phyloP scores from a whole-genome alignment of 1,140 invertebrate species.

The Drosophila nikananu region DNA sequence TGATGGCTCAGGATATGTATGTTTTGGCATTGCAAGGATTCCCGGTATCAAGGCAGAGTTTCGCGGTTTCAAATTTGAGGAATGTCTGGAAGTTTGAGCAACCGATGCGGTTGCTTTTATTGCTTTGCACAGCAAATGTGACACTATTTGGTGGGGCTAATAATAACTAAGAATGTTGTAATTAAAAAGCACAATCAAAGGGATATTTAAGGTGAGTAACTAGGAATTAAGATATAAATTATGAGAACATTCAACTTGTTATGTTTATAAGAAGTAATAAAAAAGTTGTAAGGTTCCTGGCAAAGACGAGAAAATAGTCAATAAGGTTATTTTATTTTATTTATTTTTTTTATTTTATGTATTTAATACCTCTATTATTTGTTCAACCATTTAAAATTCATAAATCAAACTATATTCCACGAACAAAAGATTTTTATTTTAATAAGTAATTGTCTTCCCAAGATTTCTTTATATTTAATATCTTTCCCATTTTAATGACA shows the following conservation, averaged over 20 bases:
- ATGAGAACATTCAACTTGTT: too few relatives aligned
- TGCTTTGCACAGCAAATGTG: background rate
- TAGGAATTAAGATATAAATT: too few relatives aligned
- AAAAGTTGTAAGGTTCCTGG: too few relatives aligned
- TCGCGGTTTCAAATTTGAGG: background rate
- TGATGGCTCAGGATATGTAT: conserved; percentile 11
- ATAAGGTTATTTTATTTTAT: too few relatives aligned
- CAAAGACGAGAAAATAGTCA: too few relatives aligned
- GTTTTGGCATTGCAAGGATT: background rate
- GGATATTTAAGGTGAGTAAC: background rate
- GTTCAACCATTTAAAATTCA: too few relatives aligned
- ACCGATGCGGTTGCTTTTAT: background rate
- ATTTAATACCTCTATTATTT: too few relatives aligned
- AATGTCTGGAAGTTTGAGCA: background rate
- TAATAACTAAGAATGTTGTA: too few relatives aligned
- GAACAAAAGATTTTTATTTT: too few relatives aligned
- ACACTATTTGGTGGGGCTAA: background rate
- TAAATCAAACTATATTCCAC: background rate
- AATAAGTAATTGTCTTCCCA: background rate
- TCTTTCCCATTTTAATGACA: background rate
- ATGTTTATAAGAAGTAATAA: too few relatives aligned
- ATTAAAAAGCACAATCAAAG: background rate
- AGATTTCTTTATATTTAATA: too few relatives aligned
- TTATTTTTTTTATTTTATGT: too few relatives aligned
- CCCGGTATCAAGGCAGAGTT: background rate